These are phyloP conservation scores for Scyliorhinus canicula DNA, from an alignment of 2,797 vertebrate genomes.

Conservation along the genomic window DNA sequence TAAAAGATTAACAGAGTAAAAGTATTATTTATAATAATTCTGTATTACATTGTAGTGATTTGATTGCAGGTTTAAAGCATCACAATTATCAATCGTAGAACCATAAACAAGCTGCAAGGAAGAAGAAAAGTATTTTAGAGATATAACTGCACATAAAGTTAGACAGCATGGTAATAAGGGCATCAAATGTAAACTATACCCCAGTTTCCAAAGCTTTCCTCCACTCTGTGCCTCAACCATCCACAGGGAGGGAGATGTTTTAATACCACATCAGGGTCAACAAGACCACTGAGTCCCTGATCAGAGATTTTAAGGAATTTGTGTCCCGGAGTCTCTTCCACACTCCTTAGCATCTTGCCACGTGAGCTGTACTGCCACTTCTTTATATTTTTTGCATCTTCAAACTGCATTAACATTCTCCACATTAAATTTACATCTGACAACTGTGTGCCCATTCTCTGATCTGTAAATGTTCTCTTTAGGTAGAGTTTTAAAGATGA, in stretches of 20 bases:
- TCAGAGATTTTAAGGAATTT: not conserved
- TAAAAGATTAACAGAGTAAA: not conserved
- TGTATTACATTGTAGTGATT: not conserved
- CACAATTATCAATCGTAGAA: not conserved
- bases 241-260: not conserved
- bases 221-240: not conserved
- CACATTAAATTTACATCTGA: not conserved
- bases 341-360: not conserved
- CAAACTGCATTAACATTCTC: not conserved
- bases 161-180: not conserved
- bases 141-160: not conserved
- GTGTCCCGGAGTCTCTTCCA: not conserved
- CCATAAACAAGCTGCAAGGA: slow-evolving; percentile 26
- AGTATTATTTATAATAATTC: not conserved
- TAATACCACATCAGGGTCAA: not conserved
- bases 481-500: too few relatives aligned
- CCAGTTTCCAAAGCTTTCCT: not conserved
- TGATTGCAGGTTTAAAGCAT: slow-evolving; percentile 29
- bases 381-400: not conserved
- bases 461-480: too few relatives aligned
- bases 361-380: not conserved
- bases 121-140: not conserved
- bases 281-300: not conserved
- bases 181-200: not conserved
- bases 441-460: not conserved